phyloP scores from a whole-genome alignment of 2,888 invertebrate species.

The Meteorus colon region DNA sequence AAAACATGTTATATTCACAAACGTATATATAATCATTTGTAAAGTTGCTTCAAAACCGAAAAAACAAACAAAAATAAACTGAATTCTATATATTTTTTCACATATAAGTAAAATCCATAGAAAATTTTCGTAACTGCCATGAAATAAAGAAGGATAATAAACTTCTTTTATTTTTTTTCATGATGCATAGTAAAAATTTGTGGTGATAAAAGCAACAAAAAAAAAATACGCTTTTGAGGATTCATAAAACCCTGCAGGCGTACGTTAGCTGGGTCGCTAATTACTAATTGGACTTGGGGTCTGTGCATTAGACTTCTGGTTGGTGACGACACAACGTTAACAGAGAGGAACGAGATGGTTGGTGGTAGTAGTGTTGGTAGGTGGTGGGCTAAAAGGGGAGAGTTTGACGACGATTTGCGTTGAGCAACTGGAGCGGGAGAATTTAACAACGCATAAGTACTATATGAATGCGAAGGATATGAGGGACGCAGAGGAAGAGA shows the following conservation, averaged over 20 bases:
- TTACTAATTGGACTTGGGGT: conserved; percentile 45
- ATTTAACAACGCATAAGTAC: conserved; percentile 58
- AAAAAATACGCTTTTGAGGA: not conserved
- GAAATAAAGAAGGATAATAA: not conserved
- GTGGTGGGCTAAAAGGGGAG: conserved; percentile 14
- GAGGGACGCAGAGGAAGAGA: not conserved
- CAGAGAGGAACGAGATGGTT: not conserved
- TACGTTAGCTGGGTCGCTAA: conserved; percentile 32
- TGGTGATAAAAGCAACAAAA: not conserved
- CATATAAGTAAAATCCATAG: not conserved
- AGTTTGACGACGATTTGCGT: conserved; percentile 39
- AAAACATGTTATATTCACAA: not conserved
- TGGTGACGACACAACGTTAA: not conserved
- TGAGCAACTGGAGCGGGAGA: conserved; percentile 58
- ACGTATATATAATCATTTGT: not conserved
- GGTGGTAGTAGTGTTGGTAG: too few species aligned
- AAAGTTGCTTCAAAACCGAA: not conserved
- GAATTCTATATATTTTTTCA: not conserved
- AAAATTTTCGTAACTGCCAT: not conserved
- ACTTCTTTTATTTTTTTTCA: not conserved
- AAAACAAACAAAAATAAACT: not conserved
- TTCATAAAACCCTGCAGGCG: conserved; percentile 10
- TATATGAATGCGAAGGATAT: not conserved
- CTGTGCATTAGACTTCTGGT: conserved; percentile 4
- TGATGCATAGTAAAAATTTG: not conserved